Base-by-base conservation (phyloP, 2,888 invertebrate species). In the Tinea trinotella region DNA sequence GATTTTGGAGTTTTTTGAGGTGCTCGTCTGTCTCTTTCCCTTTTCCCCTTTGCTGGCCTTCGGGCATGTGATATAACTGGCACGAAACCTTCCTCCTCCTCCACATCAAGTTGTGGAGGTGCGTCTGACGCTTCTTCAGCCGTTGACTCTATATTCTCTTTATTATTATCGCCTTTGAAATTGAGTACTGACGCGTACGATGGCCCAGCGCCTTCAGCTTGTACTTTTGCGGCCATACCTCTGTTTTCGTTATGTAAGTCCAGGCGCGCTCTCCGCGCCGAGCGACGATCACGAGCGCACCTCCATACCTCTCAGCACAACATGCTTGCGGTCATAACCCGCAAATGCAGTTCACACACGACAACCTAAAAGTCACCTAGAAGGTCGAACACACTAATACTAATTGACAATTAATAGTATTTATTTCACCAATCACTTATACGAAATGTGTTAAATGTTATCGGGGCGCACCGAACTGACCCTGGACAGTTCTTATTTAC, bases 111-210 rank as follows among this genome's bases (percentile, higher is more conserved):
- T 59, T 73, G 68, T 40, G 74, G 74, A 56, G 74, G 71, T 58
- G 66, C 74, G 59, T 74, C 81, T 2, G 62, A 10, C 61, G 44
- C 69, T 69, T 0, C 67, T 54, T 74, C 71, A 58, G 73, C 71
- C 20, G 74, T 66, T 55, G 76, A 71, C 18, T 65, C 68, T 34
- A 80, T 89, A 69, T 90, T 90, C 67, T 90, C 90, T 62, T 90
- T 90, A 60, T 90, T 90, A 64, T 87, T 87, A 55, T 88, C 88
- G 62, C 79, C 84, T 69, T 82, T 84, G 68, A 90, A 88, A 84
- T 90, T 90, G 69, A 91, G 87, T 68, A 92, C 90, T 61, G 91
- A 91, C 63, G 92, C 92, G 77, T 92, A 92, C 55, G 92, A 92
- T 66, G 90, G 88, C 65, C 90, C 90, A 60, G 88, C 84, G 71